These are phyloP conservation scores for Ridgeia piscesae DNA, from an alignment of 1,140 invertebrate species.

Conservation along the genomic window DNA sequence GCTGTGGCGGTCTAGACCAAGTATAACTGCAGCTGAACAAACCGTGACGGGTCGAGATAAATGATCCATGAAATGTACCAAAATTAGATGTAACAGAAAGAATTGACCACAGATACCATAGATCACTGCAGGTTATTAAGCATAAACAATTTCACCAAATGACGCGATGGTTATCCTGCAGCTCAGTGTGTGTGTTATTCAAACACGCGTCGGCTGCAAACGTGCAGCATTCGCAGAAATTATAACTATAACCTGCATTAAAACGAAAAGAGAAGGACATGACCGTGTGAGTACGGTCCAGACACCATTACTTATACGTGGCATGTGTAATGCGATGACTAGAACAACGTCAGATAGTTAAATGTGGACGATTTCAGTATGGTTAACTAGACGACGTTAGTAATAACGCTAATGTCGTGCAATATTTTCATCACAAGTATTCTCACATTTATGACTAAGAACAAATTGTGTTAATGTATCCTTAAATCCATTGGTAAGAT, in stretches of 20 bases:
- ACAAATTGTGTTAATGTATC: no score
- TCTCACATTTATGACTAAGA: no score
- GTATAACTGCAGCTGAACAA: neutral
- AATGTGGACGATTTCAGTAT: neutral
- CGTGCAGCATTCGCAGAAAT: no score
- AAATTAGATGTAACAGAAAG: neutral
- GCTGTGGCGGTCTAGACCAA: neutral
- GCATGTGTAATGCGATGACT: neutral
- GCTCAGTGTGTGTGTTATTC: neutral
- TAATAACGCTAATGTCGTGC: no score
- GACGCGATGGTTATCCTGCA: neutral
- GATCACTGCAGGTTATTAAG: neutral
- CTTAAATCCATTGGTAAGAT: no score
- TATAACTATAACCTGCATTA: no score
- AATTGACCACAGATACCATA: neutral
- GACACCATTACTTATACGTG: neutral
- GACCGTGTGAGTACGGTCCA: no score
- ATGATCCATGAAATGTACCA: neutral
- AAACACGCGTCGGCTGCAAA: neutral
- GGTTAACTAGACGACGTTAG: no score
- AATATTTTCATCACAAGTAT: no score
- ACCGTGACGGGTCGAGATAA: neutral
- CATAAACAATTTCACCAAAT: neutral
- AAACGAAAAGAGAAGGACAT: no score
- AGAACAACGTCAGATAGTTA: neutral